A percentile compares a stretch with the other conserved stretches of the same genome.
Evolutionary conservation across 2,113 vertebrate species (phyloP).

Genomic region (Pomatostomus ruficeps): DNA sequence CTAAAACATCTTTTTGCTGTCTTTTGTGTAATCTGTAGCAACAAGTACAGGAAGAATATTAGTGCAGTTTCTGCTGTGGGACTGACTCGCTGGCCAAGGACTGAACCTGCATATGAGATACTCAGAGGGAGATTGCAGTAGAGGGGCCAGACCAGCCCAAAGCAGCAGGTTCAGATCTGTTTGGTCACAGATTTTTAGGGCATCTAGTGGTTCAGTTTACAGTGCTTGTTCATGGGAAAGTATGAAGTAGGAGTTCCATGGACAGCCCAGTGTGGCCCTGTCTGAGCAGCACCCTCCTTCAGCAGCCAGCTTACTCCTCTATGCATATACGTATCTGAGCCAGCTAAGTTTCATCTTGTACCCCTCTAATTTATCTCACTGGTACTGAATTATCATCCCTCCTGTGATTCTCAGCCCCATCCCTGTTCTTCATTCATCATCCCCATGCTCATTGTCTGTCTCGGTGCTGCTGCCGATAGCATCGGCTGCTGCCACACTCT

Average conservation of each 20-base stretch:
- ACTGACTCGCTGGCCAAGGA: fast-evolving
- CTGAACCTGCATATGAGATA: fast-evolving
- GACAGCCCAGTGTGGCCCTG: fast-evolving
- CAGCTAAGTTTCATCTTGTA: background rate
- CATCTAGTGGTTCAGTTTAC: background rate
- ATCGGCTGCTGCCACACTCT: background rate
- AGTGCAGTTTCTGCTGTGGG: background rate
- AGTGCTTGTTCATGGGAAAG: fast-evolving
- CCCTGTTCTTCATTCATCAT: background rate
- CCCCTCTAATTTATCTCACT: background rate
- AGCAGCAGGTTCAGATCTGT: background rate
- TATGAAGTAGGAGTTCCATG: background rate
- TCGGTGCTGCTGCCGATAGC: background rate
- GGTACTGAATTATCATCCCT: background rate
- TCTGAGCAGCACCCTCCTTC: background rate
- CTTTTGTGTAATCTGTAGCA: background rate
- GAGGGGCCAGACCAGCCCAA: background rate
- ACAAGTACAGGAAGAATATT: background rate
- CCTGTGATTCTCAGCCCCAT: background rate
- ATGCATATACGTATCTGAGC: background rate
- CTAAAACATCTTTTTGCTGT: background rate
- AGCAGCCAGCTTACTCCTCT: background rate
- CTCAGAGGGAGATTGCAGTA: background rate
- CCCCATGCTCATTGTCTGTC: background rate
- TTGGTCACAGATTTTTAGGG: background rate